These are phyloP conservation scores for Lucilia sericata DNA, from an alignment of 1,140 invertebrate species.

Conservation along the genomic window DNA sequence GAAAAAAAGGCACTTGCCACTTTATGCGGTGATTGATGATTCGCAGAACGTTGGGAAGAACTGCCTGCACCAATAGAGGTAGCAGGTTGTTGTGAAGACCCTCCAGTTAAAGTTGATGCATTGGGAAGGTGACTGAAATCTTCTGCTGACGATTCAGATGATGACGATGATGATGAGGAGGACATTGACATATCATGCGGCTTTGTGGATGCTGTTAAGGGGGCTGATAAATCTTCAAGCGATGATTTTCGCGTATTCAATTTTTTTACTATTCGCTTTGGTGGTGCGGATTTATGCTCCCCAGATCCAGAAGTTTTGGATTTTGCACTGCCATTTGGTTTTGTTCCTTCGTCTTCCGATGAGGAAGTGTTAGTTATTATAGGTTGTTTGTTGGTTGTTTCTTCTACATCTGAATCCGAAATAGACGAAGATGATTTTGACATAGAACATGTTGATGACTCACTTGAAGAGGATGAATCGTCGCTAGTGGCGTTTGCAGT, in stretches of 20 bases:
- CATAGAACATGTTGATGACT: constrained; percentile 43
- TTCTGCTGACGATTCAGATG: constrained; percentile 49
- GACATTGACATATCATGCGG: constrained; percentile 1
- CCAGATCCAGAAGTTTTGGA: constrained; percentile 38
- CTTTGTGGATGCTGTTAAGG: background rate
- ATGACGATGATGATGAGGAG: constrained; percentile 47
- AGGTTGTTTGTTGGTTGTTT: background rate
- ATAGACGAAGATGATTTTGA: constrained; percentile 47
- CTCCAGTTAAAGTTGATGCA: constrained; percentile 48
- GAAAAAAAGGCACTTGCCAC: constrained; percentile 37
- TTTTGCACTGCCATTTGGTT: constrained; percentile 49
- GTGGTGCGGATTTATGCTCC: constrained; percentile 8
- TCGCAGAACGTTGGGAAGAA: constrained; percentile 46
- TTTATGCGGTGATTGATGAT: constrained; percentile 50
- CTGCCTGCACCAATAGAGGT: constrained; percentile 28
- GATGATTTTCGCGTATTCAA: constrained; percentile 54
- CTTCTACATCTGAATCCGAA: constrained; percentile 46
- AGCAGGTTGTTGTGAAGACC: constrained; percentile 47
- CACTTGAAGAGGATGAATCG: constrained; percentile 45
- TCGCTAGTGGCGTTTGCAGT: constrained; percentile 29
- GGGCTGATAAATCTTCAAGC: constrained; percentile 34
- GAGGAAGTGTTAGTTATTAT: constrained; percentile 29
- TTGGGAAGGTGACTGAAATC: constrained; percentile 30
- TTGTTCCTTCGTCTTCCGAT: constrained; percentile 41
- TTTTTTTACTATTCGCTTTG: constrained; percentile 45